These are phyloP conservation scores for Cynocephalus volans DNA, from an alignment of 2,113 vertebrate species.

Conservation along the genomic window DNA sequence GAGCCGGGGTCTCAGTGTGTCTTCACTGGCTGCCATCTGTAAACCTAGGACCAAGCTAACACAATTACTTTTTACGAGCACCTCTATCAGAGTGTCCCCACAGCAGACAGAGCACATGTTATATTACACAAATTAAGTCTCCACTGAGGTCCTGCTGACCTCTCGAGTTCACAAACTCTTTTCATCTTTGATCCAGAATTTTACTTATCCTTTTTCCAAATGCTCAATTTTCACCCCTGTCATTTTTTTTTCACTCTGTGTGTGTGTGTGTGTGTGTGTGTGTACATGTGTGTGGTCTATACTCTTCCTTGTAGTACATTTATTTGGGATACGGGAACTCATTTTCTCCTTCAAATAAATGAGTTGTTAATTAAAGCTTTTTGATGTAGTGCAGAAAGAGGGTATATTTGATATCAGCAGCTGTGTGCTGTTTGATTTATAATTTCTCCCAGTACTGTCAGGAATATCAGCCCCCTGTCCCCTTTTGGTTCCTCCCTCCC, in stretches of 20 bases:
- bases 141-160: conserved; percentile 60
- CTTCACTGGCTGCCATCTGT: background rate
- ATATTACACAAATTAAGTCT: conserved; percentile 65
- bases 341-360: conserved; percentile 85
- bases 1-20: background rate
- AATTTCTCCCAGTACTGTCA: conserved; percentile 81
- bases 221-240: conserved; percentile 83
- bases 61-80: conserved; percentile 33
- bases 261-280: background rate
- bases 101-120: background rate
- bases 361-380: conserved; percentile 89
- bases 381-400: conserved; percentile 83
- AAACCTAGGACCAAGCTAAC: background rate
- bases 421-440: conserved; percentile 85
- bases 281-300: background rate
- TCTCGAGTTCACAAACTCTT: conserved; percentile 67
- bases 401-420: conserved; percentile 82
- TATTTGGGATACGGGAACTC: conserved; percentile 76
- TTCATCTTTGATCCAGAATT: conserved; percentile 85
- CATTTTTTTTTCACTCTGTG: background rate
- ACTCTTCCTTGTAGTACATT: conserved; percentile 82
- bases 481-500: background rate
- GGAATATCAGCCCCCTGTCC: conserved; percentile 48
- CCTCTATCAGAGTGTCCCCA: conserved; percentile 64
- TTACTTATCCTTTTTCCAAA: conserved; percentile 81